Evolutionary conservation across 1,140 invertebrate species (phyloP), one percentile per base, ranked within the genome.

Genomic region (Artemia franciscana): DNA sequence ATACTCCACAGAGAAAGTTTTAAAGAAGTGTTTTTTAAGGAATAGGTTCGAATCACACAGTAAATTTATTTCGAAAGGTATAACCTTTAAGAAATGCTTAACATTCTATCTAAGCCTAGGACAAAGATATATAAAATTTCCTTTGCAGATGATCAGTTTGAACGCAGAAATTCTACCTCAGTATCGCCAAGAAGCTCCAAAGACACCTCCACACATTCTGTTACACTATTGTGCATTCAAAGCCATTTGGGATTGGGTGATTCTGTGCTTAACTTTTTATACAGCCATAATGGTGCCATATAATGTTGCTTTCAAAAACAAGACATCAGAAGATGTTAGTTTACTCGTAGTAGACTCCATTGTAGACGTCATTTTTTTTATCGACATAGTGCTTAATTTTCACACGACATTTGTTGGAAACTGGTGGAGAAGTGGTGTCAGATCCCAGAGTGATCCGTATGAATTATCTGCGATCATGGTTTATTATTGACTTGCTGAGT

Each of bases 211-310:
- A 65, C 91, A 95, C 76, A 96, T 97, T 74, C 79, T 97, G 65
- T 80, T 97, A 68, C 93, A 97, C 78, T 96, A 97, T 77, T 95
- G 91, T 79, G 91, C 91, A 69, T 95, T 95, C 79, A 78, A 80
- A 78, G 91, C 92, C 66, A 91, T 93, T 71, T 99, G 95, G 94
- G 95, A 98, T 78, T 99, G 95, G 95, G 89, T 98, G 72, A 99
- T 99, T 73, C 82, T 98, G 63, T 93, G 91, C 78, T 82, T 99
- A 70, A 99, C 96, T 66, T 98, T 98, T 80, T 99, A 99, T 80
- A 99, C 96, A 63, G 94, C 96, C 72, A 95, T 99, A 74, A 98
- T 99, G 90, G 96, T 99, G 68, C 96, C 96, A 63, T 99, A 96
- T 79, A 98, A 99, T 77, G 94, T 98, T 69, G 93, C 96, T 71